Evolutionary conservation across 2,113 vertebrate genomes (phyloP).

Genomic region (Heteronetta atricapilla): DNA sequence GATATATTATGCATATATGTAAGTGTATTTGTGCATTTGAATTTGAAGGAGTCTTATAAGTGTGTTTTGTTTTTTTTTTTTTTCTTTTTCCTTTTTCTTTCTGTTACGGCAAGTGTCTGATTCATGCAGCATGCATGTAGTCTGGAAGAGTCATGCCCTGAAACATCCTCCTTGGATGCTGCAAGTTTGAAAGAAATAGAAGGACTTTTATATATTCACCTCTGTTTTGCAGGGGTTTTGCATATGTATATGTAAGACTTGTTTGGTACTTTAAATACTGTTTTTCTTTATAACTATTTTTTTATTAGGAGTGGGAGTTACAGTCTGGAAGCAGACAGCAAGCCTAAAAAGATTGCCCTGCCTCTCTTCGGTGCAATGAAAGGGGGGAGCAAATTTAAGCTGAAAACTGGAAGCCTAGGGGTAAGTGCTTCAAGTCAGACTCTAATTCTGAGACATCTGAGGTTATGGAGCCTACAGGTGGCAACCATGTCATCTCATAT

Average conservation of each 20-base stretch:
- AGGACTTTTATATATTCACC: background rate
- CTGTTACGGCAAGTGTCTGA: background rate
- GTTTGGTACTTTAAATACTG: background rate
- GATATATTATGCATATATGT: background rate
- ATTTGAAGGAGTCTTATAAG: background rate
- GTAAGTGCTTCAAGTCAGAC: slow-evolving; percentile 56
- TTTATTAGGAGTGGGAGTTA: slow-evolving; percentile 63
- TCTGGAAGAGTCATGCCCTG: background rate
- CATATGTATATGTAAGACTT: background rate
- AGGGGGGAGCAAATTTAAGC: slow-evolving; percentile 94
- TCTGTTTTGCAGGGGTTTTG: background rate
- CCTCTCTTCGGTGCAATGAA: slow-evolving; percentile 98
- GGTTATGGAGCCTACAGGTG: background rate
- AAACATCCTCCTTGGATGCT: background rate
- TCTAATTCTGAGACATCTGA: background rate
- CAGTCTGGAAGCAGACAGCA: slow-evolving; percentile 71
- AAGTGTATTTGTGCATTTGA: background rate
- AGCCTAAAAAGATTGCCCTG: slow-evolving; percentile 85
- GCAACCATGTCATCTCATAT: background rate
- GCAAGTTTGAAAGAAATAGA: background rate
- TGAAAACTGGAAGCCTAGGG: slow-evolving; percentile 95
- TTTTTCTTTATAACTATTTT: slow-evolving; percentile 22
- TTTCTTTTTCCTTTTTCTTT: background rate
- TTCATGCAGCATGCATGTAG: background rate
- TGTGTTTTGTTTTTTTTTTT: background rate